Conservation (phyloP, 2,797 vertebrate genomes). For the Pristis pectinata region DNA sequence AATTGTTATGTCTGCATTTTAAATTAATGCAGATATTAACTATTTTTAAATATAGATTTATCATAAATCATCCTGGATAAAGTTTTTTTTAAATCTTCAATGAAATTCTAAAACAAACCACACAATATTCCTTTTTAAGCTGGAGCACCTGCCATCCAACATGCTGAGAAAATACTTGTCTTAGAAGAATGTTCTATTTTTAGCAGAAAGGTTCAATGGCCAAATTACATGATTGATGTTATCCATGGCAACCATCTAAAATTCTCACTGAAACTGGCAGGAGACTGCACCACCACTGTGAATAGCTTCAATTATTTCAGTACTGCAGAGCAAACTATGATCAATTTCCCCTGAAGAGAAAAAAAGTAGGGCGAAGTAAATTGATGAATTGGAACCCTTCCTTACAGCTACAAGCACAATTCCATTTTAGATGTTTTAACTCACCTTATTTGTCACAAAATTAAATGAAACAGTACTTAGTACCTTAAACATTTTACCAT, state of each 20-base stretch:
- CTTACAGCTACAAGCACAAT: constrained; percentile 50
- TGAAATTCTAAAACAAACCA: not conserved
- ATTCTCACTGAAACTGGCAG: constrained; percentile 44
- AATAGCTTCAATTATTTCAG: constrained; percentile 56
- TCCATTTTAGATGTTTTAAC: constrained; percentile 68
- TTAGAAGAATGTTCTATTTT: constrained; percentile 3
- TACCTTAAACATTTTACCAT: constrained; percentile 44
- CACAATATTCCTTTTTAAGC: not conserved
- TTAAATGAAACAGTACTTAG: constrained; percentile 61
- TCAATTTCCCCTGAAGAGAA: constrained; percentile 58
- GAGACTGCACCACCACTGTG: constrained; percentile 39
- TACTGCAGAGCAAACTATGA: constrained; percentile 55
- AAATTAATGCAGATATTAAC: not conserved
- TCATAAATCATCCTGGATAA: not conserved
- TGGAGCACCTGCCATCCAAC: not conserved
- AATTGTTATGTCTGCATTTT: not conserved
- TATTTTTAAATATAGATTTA: not conserved
- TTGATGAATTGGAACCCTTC: constrained; percentile 51
- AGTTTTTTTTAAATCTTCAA: not conserved
- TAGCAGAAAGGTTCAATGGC: constrained; percentile 44
- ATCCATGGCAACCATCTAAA: constrained; percentile 43
- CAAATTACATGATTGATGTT: constrained; percentile 46
- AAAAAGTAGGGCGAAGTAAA: constrained; percentile 56
- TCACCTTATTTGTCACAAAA: constrained; percentile 60
- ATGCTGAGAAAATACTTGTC: not conserved